Percentiles rank a stretch among this genome's conserved stretches.
phyloP scores from a whole-genome alignment of 2,888 invertebrate genomes.

The Ochropacha duplaris region DNA sequence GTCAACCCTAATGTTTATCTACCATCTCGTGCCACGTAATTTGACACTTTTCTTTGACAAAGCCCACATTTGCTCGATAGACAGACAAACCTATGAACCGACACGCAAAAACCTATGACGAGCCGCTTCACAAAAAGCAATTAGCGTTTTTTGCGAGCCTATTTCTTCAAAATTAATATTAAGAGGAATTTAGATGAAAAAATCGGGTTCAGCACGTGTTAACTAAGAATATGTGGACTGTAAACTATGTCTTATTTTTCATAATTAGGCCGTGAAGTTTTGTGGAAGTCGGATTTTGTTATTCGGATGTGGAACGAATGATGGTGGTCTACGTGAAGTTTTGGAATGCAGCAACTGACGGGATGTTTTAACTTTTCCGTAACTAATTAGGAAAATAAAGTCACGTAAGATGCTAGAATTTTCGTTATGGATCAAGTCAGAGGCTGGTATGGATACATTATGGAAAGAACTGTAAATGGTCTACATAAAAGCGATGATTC shows the following conservation, averaged over 20 bases:
- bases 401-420: neutral
- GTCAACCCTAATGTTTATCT: slow-evolving; percentile 70
- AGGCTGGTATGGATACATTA: too few relatives aligned
- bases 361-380: slow-evolving; percentile 13
- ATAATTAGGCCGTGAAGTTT: slow-evolving; percentile 78
- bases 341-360: slow-evolving; percentile 33
- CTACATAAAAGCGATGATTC: too few relatives aligned
- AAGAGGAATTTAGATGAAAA: slow-evolving; percentile 65
- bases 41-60: slow-evolving; percentile 82
- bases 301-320: slow-evolving; percentile 42
- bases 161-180: slow-evolving; percentile 76
- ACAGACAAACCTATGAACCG: slow-evolving; percentile 55
- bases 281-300: slow-evolving; percentile 44
- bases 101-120: slow-evolving; percentile 65
- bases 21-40: slow-evolving; percentile 79
- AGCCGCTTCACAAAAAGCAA: slow-evolving; percentile 72
- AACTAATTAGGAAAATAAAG: neutral
- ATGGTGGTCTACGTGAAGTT: slow-evolving; percentile 54
- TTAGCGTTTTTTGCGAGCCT: slow-evolving; percentile 69
- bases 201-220: slow-evolving; percentile 72
- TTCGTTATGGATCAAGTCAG: too few relatives aligned
- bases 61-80: slow-evolving; percentile 77
- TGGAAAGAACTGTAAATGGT: too few relatives aligned
- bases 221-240: slow-evolving; percentile 64
- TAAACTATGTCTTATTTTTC: slow-evolving; percentile 79